Base-by-base conservation (phyloP, 2,888 invertebrate species). In the Dioctria rufipes region DNA sequence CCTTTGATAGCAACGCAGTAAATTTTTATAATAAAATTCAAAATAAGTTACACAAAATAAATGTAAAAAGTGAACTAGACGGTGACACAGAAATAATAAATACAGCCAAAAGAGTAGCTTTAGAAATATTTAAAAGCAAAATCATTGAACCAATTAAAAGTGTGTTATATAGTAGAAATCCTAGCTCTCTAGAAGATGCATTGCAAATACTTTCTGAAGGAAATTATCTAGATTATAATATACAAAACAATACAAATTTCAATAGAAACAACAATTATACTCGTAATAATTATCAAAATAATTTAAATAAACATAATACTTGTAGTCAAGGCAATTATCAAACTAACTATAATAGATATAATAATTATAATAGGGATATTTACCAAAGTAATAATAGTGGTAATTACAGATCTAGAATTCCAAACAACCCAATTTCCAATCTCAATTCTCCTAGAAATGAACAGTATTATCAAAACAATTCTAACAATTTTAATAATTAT, bases 21-120 rank as follows among this genome's bases (percentile, higher is more conserved):
- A 40, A 66, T 11, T 66, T 66, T 42, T 66, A 42, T 42, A 4
- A 66, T 42, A 66, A 5, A 8, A 66, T 66, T 43, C 66, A 42
- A 13, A 13, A 42, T 3, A 66, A 66, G 13, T 66, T 42, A 40
- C 66, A 66, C 40, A 40, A 4, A 40, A 40, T 40, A 25, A 25
- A 25, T 25, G 25, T 25, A 25, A 25, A 25, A 25, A 25, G 25
- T 25, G 25, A 25, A 25, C 37, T 66, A 66, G 40, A 66, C 9
- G n/a, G 3, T 2, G 4, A 25, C 3, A 40, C 8, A 2, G 40
- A 66, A 66, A n/a, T 40, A 66, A 66, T 5, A n/a, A n/a, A 11
- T 42, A n/a, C 9, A 3, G 2, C 6, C 8, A 42, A 40, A 66
- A 5, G 42, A 40, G 40, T 66, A 42, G 66, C 66, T 3, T n/a